Conservation (phyloP, 2,797 vertebrate species). For the Falco novaeseelandiae region DNA sequence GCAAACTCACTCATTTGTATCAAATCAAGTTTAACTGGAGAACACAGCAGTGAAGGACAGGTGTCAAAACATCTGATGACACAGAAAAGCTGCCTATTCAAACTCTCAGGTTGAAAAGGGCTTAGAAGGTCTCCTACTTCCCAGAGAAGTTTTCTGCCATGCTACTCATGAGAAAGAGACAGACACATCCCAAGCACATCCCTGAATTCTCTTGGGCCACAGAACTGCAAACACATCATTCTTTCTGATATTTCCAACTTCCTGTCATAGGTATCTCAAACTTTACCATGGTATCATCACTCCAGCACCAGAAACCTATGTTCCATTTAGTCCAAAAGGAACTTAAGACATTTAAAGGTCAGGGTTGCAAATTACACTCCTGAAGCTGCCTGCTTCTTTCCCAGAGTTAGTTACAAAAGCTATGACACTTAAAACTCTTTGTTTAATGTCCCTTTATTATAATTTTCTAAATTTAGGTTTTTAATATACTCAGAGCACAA, state of each 20-base stretch:
- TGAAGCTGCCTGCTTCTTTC: background rate
- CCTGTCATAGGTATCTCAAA: background rate
- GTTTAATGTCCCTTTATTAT: background rate
- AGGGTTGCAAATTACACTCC: background rate
- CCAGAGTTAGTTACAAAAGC: background rate
- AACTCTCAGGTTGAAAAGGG: fast-evolving
- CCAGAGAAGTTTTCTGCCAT: background rate
- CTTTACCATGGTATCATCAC: background rate
- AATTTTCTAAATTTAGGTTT: background rate
- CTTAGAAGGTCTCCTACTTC: background rate
- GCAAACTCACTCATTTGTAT: fast-evolving
- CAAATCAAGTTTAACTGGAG: background rate
- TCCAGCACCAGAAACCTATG: background rate
- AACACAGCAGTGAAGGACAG: background rate
- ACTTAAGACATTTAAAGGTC: background rate
- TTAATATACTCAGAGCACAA: background rate
- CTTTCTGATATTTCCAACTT: background rate
- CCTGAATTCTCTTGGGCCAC: background rate
- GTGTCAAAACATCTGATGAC: background rate
- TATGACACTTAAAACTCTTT: background rate
- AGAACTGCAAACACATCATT: background rate
- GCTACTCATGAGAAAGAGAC: background rate
- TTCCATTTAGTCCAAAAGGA: background rate
- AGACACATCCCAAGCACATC: background rate
- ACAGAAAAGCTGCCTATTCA: background rate